Percentiles rank a stretch among this genome's conserved stretches.
Conservation (phyloP, 2,888 invertebrate genomes). For the Acronicta alni region DNA sequence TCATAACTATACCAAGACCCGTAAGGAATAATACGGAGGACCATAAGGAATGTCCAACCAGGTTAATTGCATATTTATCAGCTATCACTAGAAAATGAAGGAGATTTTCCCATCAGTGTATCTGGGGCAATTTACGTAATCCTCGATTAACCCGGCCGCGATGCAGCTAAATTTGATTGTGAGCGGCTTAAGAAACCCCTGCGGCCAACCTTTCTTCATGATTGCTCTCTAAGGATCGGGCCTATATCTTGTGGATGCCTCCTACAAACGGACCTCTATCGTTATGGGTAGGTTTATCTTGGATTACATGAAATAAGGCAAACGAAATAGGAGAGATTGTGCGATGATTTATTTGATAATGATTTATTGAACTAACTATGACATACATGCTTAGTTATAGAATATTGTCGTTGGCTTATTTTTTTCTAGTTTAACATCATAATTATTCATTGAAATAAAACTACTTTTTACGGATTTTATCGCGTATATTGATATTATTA, state of each 20-base stretch:
- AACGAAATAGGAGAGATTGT: conserved; percentile 42
- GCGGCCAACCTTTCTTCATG: conserved; percentile 70
- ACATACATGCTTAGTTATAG: too few species aligned
- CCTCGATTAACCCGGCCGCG: conserved; percentile 70
- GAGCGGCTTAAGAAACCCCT: conserved; percentile 68
- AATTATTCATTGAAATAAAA: too few species aligned
- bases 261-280: conserved; percentile 43
- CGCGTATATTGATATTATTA: too few species aligned
- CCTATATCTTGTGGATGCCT: conserved; percentile 54
- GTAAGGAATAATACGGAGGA: too few species aligned
- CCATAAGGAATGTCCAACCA: conserved; percentile 16
- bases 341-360: conserved; percentile 6
- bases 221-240: conserved; percentile 64
- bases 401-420: too few species aligned
- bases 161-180: conserved; percentile 76
- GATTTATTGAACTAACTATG: too few species aligned
- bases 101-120: conserved; percentile 66
- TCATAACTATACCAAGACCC: not conserved
- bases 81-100: conserved; percentile 52
- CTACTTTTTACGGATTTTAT: too few species aligned
- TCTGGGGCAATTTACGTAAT: conserved; percentile 69
- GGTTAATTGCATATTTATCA: conserved; percentile 54
- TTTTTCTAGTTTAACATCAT: too few species aligned
- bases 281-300: conserved; percentile 51
- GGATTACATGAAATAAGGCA: conserved; percentile 50